A percentile compares a stretch with the other conserved stretches of the same genome.
Conservation (phyloP, 2,797 vertebrate species). For the Uromys caudimaculatus region DNA sequence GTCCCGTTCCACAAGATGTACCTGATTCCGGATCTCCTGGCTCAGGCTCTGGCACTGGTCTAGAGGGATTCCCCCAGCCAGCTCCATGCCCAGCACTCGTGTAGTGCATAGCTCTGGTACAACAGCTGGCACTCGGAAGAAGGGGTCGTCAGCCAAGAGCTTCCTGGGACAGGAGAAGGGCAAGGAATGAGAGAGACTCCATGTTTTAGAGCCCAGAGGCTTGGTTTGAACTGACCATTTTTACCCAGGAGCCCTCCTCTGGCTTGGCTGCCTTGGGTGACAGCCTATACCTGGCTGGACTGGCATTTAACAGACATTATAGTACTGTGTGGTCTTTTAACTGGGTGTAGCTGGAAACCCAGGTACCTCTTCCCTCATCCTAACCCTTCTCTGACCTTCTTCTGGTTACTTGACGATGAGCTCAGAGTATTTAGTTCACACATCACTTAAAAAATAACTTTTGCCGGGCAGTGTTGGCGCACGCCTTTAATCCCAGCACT, state of each 20-base stretch:
- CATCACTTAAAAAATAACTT: neutral
- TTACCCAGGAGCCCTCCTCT: neutral
- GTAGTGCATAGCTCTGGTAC: constrained; percentile 89
- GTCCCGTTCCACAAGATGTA: constrained; percentile 11
- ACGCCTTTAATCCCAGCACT: too few relatives aligned
- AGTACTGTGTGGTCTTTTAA: neutral
- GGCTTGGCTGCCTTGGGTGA: neutral
- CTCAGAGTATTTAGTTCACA: neutral
- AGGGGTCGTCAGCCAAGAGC: constrained; percentile 89
- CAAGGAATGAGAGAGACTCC: neutral
- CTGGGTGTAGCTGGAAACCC: neutral
- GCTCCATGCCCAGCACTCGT: constrained; percentile 92
- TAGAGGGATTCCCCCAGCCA: constrained; percentile 92
- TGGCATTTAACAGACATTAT: neutral
- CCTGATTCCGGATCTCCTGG: constrained; percentile 92
- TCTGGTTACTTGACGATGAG: neutral
- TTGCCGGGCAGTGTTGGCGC: too few relatives aligned
- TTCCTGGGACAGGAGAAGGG: constrained; percentile 83
- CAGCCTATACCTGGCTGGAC: neutral
- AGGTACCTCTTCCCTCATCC: neutral
- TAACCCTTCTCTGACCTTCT: neutral
- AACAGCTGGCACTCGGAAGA: constrained; percentile 92
- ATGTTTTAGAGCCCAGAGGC: neutral
- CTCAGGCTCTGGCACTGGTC: constrained; percentile 91
- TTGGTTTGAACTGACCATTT: neutral